Conservation (phyloP, 2,888 invertebrate species). For the Liopterus haemorrhoidalis region DNA sequence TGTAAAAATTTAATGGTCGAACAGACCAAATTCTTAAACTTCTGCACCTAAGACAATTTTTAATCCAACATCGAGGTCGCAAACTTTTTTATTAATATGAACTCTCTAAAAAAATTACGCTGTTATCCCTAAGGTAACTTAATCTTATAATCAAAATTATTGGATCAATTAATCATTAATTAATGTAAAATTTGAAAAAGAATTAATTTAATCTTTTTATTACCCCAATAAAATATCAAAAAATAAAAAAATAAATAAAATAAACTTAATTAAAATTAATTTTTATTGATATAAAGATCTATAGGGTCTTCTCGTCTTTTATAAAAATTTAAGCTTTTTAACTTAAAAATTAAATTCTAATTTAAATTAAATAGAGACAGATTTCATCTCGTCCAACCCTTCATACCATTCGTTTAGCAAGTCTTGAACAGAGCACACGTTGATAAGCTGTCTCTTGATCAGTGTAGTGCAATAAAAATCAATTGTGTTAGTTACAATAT, state of each 20-base stretch:
- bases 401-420: no score
- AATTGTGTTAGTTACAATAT: no score
- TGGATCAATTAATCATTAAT: constrained; percentile 52
- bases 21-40: constrained; percentile 67
- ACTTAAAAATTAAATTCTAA: constrained; percentile 55
- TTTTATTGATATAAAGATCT: constrained; percentile 56
- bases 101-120: constrained; percentile 72
- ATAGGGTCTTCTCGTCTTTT: constrained; percentile 76
- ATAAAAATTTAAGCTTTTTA: constrained; percentile 61
- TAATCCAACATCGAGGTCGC: constrained; percentile 89
- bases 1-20: constrained; percentile 78
- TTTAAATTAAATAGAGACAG: constrained; percentile 53
- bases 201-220: constrained; percentile 56
- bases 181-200: constrained; percentile 46
- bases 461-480: no score
- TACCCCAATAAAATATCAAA: constrained; percentile 59
- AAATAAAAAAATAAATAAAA: constrained; percentile 39
- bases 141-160: constrained; percentile 56
- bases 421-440: no score
- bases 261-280: constrained; percentile 40
- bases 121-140: constrained; percentile 83
- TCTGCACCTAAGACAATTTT: constrained; percentile 61
- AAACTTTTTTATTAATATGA: constrained; percentile 67
- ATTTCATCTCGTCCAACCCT: constrained; percentile 61
- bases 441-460: no score